A percentile compares a stretch with the other conserved stretches of the same genome.
phyloP scores from a whole-genome alignment of 2,797 vertebrate species.

The Pogonophryne albipinna region DNA sequence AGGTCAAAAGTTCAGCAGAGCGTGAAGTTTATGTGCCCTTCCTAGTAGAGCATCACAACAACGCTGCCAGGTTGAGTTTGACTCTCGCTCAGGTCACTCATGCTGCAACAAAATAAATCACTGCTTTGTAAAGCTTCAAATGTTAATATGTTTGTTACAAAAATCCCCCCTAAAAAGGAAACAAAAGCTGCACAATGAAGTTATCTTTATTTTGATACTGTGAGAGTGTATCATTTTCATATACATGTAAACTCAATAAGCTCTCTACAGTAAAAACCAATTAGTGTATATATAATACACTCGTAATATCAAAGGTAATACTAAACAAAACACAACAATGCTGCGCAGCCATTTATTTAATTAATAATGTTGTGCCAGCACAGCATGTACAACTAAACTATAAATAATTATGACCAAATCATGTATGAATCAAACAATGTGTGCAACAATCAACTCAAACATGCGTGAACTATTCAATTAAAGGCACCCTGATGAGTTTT shows the following conservation, averaged over 20 bases:
- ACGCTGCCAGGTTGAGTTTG: constrained; percentile 43
- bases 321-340: background rate
- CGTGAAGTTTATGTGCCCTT: constrained; percentile 43
- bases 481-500: background rate
- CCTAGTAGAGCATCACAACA: background rate
- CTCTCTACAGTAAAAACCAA: background rate
- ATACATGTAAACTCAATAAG: background rate
- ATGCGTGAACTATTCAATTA: background rate
- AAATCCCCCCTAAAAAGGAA: background rate
- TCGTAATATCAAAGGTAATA: background rate
- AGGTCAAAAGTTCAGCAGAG: constrained; percentile 63
- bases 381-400: background rate
- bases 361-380: no score
- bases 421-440: background rate
- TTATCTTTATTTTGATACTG: background rate
- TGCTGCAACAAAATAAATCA: constrained; percentile 45
- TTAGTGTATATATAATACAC: background rate
- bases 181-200: constrained; percentile 2
- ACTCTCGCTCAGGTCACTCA: constrained; percentile 37
- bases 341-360: background rate
- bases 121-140: constrained; percentile 17
- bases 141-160: constrained; percentile 8
- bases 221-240: background rate
- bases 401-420: background rate
- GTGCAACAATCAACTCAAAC: background rate